Base-by-base conservation (phyloP, 1,140 invertebrate genomes). In the Pararge aegeria region DNA sequence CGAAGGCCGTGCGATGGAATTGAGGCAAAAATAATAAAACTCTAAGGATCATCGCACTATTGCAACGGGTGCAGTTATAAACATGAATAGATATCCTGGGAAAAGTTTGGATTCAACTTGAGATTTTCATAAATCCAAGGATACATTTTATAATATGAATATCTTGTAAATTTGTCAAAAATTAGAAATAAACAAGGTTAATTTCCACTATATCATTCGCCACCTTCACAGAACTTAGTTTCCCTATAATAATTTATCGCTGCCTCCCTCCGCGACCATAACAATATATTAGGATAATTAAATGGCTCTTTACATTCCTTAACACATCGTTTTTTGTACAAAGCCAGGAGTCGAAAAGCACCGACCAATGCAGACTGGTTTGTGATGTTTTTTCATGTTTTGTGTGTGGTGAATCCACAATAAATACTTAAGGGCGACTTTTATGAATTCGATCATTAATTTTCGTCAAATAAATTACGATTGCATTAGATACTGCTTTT, bases 231-330 rank as follows among this genome's bases (percentile, higher is more conserved):
- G 27, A 44, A 49, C 24, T 55, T 61, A 18, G 52, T 50, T 37
- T 48, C 34, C 49, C 57, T 48, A n/a, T n/a, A 61, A 63, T 75
- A 72, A 78, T 75, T 78, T 78, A 78, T 70, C 66, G 64, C 70
- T 66, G 61, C 73, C 66, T 70, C 73, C 73, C 70, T 68, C 49
- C 58, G 62, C 67, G 80, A 79, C 80, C 77, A 83, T 84, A 89
- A 87, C 83, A 84, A 86, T 86, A 89, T 87, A 89, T 87, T 89
- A 89, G 76, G 87, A 87, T 89, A 89, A 89, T 89, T 89, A 89
- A 89, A 87, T 79, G 83, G 84, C 84, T 87, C 84, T 85, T 89
- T 89, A 85, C 87, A 89, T 89, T 89, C 87, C 83, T 89, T 86
- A 87, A 89, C 83, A 85, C 87, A 75, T 87, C 74, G 81, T 87